A percentile compares a stretch with the other conserved stretches of the same genome.
Conservation (phyloP, 1,140 invertebrate species). For the Maniola jurtina region DNA sequence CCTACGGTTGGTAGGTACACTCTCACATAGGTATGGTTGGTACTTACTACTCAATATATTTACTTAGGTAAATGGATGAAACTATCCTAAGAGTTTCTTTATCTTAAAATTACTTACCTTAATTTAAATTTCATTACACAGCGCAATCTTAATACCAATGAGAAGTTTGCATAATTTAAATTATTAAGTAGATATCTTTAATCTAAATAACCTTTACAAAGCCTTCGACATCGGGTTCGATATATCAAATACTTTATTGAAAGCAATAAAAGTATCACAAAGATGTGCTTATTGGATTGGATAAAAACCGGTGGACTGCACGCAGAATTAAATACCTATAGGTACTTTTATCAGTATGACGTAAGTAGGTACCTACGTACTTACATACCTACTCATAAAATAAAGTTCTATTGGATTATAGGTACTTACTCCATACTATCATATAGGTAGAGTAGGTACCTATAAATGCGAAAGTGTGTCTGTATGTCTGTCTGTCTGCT, state of each 20-base stretch:
- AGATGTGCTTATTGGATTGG: slow-evolving; percentile 32
- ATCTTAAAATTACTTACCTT: slow-evolving; percentile 1
- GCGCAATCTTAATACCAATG: neutral
- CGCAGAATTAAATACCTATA: neutral
- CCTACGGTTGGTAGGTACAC: no score
- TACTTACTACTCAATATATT: no score
- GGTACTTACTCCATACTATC: no score
- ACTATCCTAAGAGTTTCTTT: neutral
- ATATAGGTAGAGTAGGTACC: no score
- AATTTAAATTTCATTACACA: neutral
- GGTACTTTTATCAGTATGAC: neutral
- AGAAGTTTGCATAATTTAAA: slow-evolving; percentile 12
- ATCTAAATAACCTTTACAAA: slow-evolving; percentile 24
- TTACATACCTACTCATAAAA: neutral
- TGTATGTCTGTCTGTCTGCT: no score
- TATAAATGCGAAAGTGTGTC: no score
- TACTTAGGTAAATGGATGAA: neutral
- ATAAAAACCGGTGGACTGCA: slow-evolving; percentile 27
- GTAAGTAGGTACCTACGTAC: neutral
- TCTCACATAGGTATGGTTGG: no score
- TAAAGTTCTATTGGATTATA: no score
- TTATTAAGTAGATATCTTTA: slow-evolving; percentile 25
- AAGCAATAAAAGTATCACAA: slow-evolving; percentile 37
- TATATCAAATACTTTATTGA: slow-evolving; percentile 40
- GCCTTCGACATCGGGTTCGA: slow-evolving; percentile 19